Evolutionary conservation across 2,888 invertebrate genomes (phyloP).

Genomic region (Chironomus riparius): DNA sequence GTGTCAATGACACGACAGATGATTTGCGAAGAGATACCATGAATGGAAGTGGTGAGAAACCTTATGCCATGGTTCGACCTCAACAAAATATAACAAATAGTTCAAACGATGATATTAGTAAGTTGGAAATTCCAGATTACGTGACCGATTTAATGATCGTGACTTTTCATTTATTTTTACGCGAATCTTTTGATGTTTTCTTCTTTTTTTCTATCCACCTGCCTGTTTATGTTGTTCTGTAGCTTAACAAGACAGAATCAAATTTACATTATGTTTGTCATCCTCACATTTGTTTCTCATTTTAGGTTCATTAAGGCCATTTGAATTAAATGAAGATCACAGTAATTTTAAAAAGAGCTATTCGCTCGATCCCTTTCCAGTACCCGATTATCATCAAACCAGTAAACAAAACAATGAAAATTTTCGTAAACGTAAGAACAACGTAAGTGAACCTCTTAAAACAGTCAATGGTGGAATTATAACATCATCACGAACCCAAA

Average conservation of each 20-base stretch:
- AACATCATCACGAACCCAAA: constrained; percentile 40
- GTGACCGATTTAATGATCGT: constrained; percentile 30
- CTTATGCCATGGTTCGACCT: constrained; percentile 41
- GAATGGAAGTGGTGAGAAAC: constrained; percentile 32
- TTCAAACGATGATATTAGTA: constrained; percentile 38
- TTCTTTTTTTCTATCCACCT: too few relatives aligned
- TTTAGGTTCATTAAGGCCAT: constrained; percentile 27
- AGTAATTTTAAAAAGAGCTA: constrained; percentile 49
- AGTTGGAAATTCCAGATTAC: neutral
- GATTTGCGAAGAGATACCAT: constrained; percentile 18
- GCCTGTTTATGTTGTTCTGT: neutral
- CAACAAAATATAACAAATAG: constrained; percentile 49
- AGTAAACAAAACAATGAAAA: constrained; percentile 35
- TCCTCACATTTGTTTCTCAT: neutral
- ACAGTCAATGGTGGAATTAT: constrained; percentile 28
- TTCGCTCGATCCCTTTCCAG: constrained; percentile 56
- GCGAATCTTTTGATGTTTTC: neutral
- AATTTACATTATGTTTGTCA: too few relatives aligned
- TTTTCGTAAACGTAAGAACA: constrained; percentile 32
- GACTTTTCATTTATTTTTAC: constrained; percentile 32
- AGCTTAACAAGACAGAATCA: too few relatives aligned
- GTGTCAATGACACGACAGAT: constrained; percentile 37
- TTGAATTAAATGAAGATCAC: constrained; percentile 33
- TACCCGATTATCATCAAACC: constrained; percentile 30
- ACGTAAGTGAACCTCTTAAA: neutral